Percentiles rank a stretch among this genome's conserved stretches.
Conservation (phyloP, 2,113 vertebrate species). For the Daubentonia madagascariensis region DNA sequence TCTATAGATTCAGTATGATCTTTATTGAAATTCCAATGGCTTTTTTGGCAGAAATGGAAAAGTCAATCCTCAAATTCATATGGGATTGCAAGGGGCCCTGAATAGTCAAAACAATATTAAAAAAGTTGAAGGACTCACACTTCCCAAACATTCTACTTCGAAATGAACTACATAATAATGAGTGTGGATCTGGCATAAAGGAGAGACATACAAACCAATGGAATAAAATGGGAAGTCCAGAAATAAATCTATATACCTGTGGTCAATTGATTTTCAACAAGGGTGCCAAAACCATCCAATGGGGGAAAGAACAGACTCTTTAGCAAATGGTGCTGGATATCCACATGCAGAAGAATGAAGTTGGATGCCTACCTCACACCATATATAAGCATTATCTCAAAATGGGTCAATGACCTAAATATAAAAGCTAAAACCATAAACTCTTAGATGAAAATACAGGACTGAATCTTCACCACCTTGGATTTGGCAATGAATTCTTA, state of each 20-base stretch:
- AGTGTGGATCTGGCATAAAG: accelerated
- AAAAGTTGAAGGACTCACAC: not conserved
- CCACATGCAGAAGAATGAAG: not conserved
- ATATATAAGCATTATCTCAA: not conserved
- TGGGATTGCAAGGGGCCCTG: not conserved
- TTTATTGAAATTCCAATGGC: not conserved
- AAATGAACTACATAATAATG: too few relatives aligned
- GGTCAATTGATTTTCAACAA: too few relatives aligned
- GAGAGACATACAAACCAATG: too few relatives aligned
- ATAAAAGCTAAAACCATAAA: not conserved
- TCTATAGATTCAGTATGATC: not conserved
- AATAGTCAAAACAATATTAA: not conserved
- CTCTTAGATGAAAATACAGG: not conserved
- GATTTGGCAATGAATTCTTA: not conserved
- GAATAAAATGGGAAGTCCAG: not conserved
- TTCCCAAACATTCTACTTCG: not conserved
- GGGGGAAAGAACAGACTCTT: too few relatives aligned
- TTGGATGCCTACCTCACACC: not conserved
- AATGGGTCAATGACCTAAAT: not conserved
- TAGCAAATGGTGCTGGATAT: not conserved
- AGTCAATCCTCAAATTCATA: not conserved
- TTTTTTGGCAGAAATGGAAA: not conserved
- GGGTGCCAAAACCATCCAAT: too few relatives aligned
- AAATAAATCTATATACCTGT: too few relatives aligned
- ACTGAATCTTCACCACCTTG: not conserved